Percentiles rank a stretch among this genome's conserved stretches.
phyloP scores from a whole-genome alignment of 2,797 vertebrate species.

The Arctocebus calabarensis region DNA sequence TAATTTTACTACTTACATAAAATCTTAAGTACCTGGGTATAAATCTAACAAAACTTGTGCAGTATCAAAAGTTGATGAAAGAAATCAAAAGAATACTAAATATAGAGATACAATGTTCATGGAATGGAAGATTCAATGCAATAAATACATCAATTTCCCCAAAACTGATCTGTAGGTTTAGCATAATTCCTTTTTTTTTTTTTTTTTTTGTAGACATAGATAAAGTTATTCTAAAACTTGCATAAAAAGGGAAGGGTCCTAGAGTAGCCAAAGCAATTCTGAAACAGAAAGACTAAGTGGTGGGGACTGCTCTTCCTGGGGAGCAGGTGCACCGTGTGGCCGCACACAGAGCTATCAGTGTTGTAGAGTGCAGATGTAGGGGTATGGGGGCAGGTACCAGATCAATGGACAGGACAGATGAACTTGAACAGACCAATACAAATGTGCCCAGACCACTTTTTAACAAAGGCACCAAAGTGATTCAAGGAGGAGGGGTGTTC shows the following conservation, averaged over 20 bases:
- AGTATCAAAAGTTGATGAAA: neutral
- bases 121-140: neutral
- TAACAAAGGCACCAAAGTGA: neutral
- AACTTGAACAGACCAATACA: neutral
- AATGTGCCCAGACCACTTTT: neutral
- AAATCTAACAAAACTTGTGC: neutral
- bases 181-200: neutral
- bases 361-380: accelerated
- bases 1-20: neutral
- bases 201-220: neutral
- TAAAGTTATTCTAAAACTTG: neutral
- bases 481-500: neutral
- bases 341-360: accelerated
- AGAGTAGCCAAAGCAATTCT: neutral
- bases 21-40: neutral
- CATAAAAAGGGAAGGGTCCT: neutral
- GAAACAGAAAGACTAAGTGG: neutral
- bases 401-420: neutral
- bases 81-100: neutral
- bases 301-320: neutral
- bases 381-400: neutral
- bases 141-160: neutral
- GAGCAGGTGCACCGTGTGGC: neutral
- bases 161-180: neutral
- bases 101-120: neutral